Evolutionary conservation across 2,888 invertebrate genomes (phyloP), one percentile per base, ranked within the genome.

Genomic region (Crioceris asparagi): DNA sequence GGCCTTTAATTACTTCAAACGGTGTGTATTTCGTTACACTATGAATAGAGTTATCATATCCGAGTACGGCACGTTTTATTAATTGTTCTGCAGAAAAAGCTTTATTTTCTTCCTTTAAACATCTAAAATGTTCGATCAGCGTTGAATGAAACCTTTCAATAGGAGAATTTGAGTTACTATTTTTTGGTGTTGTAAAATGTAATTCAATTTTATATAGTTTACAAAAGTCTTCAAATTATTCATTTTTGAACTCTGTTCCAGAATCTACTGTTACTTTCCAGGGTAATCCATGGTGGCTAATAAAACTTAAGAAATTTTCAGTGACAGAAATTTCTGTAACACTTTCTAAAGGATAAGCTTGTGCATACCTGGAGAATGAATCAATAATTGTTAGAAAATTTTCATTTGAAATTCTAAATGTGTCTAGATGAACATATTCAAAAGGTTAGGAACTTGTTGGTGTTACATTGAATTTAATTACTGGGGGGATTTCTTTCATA

Each of bases 401-500:
- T 17, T 8, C 8, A 3, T 17, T 32, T 10, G 16, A 16, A 10
- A 32, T 14, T n/a, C 17, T n/a, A n/a, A 32, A 32, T 2, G 17
- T 17, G 12, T 32, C 17, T 17, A 32, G 8, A 12, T 17, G 17
- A 2, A 32, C 3, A 1, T 11, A 7, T 4, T 32, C 6, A 5
- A 32, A 32, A 32, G 32, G 41, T 39, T 41, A 40, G 21, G 40
- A 41, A 4, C 43, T 32, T 4, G 45, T 23, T 14, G 44, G 30
- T 10, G 45, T 41, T 1, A 39, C 39, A 32, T 40, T 39, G 11
- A 38, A 45, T 17, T 38, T 27, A 16, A 39, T 41, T 6, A 29
- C 35, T 31, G 15, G 38, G 40, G 2, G 48, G 44, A 18, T 43
- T 32, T 36, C 44, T 38, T 35, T 45, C 42, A 26, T 48, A 47